Evolutionary conservation across 1,140 invertebrate species (phyloP), one percentile per base, ranked within the genome.

Genomic region (Lethocerus indicus): DNA sequence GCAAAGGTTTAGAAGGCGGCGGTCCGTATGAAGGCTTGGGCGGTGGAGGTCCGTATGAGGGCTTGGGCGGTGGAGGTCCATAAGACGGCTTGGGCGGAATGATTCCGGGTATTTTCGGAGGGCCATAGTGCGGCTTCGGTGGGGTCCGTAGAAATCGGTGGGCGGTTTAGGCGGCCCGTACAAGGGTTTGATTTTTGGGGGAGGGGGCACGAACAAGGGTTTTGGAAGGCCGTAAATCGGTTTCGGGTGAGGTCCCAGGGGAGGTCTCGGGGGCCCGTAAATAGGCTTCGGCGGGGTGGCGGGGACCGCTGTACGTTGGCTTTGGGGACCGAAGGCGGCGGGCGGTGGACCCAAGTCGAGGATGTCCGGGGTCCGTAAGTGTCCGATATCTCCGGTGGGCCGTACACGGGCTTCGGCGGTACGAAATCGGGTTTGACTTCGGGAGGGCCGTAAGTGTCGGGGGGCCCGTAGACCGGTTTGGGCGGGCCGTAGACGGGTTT

Each of bases 401-500:
- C 48, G 18, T 29, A 25, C 29, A n/a, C 39, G 18, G 53, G 23
- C 28, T 46, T 21, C 25, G 53, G 35, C n/a, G 50, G 43, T 51
- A 45, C 36, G 53, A 48, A 32, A 44, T 39, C 27, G 50, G 40
- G 13, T 39, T 39, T 39, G n/a, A 20, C n/a, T 5, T 44, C 23
- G 7, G 42, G 42, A 18, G 42, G 42, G 4, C 35, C 29, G 7
- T 5, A 51, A 57, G 47, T 27, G 47, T 55, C 55, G 46, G 62
- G 60, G n/a, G 55, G 60, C 0, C 60, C 62, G 37, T 69, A 66
- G 29, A 59, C 61, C 26, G 62, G 63, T 53, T 64, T 64, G 1
- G 62, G 61, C 0, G 61, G 47, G 62, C 58, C 25, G 67, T 64
- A 23, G 63, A 61, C 16, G 65, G 66, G 60, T 20, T 58, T 59